Evolutionary conservation across 2,888 invertebrate genomes (phyloP).

Genomic region (Nomada ruficornis): DNA sequence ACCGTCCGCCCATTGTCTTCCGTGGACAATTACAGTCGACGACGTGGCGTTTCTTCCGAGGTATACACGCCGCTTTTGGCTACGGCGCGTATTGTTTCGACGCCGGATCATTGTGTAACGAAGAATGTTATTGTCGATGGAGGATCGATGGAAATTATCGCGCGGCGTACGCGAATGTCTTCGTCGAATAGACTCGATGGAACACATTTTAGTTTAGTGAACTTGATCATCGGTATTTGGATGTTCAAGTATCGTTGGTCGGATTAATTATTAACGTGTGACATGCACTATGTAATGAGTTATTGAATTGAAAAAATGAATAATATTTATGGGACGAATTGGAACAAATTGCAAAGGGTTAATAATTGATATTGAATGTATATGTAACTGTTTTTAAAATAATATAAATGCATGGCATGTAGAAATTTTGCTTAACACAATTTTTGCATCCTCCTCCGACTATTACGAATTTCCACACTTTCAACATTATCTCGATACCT

Average conservation of each 20-base stretch:
- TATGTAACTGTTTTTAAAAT: no score
- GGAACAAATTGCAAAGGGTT: no score
- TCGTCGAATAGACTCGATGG: not conserved
- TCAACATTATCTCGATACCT: not conserved
- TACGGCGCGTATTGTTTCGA: not conserved
- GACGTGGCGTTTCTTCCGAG: not conserved
- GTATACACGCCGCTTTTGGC: slow-evolving; percentile 4
- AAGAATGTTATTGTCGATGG: not conserved
- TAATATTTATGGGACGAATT: not conserved
- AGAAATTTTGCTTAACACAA: no score
- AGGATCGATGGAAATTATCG: slow-evolving; percentile 4
- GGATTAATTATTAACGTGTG: no score
- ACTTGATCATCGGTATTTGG: no score
- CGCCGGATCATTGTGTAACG: not conserved
- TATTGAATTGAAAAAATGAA: not conserved
- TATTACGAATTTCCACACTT: not conserved
- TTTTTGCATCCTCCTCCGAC: no score
- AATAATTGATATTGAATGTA: no score
- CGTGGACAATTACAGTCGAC: slow-evolving; percentile 29
- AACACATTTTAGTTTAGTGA: not conserved
- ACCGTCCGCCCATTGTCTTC: slow-evolving; percentile 29
- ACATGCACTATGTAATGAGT: no score
- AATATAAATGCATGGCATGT: not conserved
- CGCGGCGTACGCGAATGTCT: not conserved
- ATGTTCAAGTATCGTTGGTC: no score